phyloP scores from a whole-genome alignment of 2,888 invertebrate genomes.

The Mechanitis messenoides region DNA sequence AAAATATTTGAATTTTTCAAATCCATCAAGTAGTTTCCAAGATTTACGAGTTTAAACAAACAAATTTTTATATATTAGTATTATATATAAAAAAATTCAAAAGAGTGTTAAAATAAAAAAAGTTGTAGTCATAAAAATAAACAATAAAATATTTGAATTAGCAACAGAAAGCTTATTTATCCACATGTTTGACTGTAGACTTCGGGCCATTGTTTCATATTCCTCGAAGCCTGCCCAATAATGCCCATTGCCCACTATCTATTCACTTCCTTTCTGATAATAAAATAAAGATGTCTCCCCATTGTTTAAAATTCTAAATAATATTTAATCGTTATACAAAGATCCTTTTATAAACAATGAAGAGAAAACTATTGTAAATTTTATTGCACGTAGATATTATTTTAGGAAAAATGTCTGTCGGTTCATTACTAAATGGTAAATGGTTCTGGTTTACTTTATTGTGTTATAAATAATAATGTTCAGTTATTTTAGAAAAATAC shows the following conservation, averaged over 20 bases:
- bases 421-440: constrained; percentile 18
- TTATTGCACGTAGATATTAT: constrained; percentile 50
- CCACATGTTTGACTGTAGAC: constrained; percentile 44
- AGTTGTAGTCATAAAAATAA: background rate
- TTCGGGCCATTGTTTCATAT: constrained; percentile 55
- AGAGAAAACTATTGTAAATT: constrained; percentile 48
- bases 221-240: constrained; percentile 58
- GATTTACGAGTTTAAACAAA: too few relatives aligned
- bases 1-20: too few relatives aligned
- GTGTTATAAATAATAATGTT: constrained; percentile 15
- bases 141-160: constrained; percentile 9
- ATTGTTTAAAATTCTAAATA: constrained; percentile 65
- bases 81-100: too few relatives aligned
- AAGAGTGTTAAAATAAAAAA: background rate
- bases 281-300: constrained; percentile 55
- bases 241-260: constrained; percentile 50
- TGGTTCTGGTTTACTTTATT: constrained; percentile 12
- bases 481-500: too few relatives aligned
- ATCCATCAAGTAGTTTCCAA: too few relatives aligned
- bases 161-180: constrained; percentile 28
- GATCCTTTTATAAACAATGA: constrained; percentile 43
- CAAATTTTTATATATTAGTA: too few relatives aligned
- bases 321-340: constrained; percentile 66
- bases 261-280: constrained; percentile 69
- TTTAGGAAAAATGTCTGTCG: constrained; percentile 40